These are phyloP conservation scores for Platysternon megacephalum DNA, from an alignment of 2,113 vertebrate species.

Conservation along the genomic window DNA sequence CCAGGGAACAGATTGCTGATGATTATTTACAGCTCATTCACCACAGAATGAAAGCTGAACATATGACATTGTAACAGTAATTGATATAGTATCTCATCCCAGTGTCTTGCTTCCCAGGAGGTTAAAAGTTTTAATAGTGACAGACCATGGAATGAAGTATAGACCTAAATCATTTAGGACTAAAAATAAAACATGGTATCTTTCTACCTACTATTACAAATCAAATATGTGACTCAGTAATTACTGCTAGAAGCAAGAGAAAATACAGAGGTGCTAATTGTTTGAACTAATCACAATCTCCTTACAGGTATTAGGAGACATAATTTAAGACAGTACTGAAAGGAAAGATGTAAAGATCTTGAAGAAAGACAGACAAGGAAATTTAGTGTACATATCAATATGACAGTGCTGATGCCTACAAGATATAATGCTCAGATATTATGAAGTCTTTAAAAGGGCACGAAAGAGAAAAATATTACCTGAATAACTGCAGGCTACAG, in stretches of 20 bases:
- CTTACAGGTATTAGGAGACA: neutral
- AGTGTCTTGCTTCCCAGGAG: neutral
- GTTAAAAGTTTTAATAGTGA: neutral
- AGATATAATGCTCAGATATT: neutral
- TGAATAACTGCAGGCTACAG: neutral
- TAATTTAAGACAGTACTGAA: neutral
- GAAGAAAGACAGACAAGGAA: neutral
- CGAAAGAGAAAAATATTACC: neutral
- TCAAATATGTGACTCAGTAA: neutral
- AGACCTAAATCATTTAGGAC: neutral
- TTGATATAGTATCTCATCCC: neutral
- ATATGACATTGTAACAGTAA: neutral
- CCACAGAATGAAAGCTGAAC: neutral
- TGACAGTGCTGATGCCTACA: neutral
- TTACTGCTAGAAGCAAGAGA: neutral
- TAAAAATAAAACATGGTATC: neutral
- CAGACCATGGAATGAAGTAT: neutral
- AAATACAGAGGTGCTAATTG: neutral
- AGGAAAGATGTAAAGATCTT: neutral
- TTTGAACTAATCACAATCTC: neutral
- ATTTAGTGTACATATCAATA: neutral
- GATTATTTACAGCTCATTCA: constrained; percentile 30
- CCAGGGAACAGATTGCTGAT: constrained; percentile 6
- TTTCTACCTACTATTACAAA: neutral
- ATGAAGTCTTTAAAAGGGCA: neutral